Conservation (phyloP, 2,888 invertebrate genomes). For the Pegoplata infirma region DNA sequence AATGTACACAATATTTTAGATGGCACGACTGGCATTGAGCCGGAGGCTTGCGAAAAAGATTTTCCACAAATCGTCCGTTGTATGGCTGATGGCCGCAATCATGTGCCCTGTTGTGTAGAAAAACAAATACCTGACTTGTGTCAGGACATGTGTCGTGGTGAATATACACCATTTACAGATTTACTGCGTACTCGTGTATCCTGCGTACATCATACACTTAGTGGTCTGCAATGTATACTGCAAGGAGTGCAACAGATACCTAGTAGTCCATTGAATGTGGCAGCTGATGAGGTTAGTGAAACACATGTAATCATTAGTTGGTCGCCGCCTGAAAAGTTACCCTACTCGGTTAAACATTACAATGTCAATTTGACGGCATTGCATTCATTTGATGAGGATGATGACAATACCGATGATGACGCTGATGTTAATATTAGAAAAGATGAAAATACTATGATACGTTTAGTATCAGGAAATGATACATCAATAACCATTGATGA, state of each 20-base stretch:
- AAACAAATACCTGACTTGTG: slow-evolving; percentile 91
- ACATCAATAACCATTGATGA: slow-evolving; percentile 82
- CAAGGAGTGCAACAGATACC: slow-evolving; percentile 86
- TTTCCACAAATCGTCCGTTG: slow-evolving; percentile 89
- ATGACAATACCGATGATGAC: slow-evolving; percentile 72
- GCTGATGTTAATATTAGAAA: slow-evolving; percentile 16
- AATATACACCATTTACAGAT: slow-evolving; percentile 90
- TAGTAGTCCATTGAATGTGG: slow-evolving; percentile 85
- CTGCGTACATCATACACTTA: slow-evolving; percentile 89
- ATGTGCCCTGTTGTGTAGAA: slow-evolving; percentile 90
- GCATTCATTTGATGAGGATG: slow-evolving; percentile 82
- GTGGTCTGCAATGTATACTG: slow-evolving; percentile 89
- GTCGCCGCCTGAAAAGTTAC: slow-evolving; percentile 83
- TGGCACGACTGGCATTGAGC: slow-evolving; percentile 88
- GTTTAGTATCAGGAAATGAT: slow-evolving; percentile 80
- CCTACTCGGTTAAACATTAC: slow-evolving; percentile 83
- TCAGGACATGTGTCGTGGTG: slow-evolving; percentile 90
- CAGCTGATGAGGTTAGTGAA: slow-evolving; percentile 86
- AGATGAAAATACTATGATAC: slow-evolving; percentile 67
- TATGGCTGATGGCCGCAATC: slow-evolving; percentile 90
- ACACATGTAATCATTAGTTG: slow-evolving; percentile 86
- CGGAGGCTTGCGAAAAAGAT: slow-evolving; percentile 88
- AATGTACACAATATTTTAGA: slow-evolving; percentile 86
- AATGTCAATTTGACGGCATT: slow-evolving; percentile 86
- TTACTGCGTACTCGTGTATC: slow-evolving; percentile 91